phyloP scores from a whole-genome alignment of 2,113 vertebrate species.

The Trochalopteron elliotii region DNA sequence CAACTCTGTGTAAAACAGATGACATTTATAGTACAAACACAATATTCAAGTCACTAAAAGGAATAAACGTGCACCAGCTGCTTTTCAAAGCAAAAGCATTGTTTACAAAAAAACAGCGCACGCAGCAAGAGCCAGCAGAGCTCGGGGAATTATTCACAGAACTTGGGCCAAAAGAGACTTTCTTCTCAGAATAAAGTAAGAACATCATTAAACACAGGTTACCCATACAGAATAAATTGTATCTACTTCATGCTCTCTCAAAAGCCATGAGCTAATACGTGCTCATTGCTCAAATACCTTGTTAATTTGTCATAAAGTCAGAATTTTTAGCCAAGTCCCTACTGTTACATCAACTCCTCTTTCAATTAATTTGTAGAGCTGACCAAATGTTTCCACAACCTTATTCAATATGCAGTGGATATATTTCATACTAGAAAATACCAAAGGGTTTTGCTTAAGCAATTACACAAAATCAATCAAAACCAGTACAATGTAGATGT shows the following conservation, averaged over 20 bases:
- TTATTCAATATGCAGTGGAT: not conserved
- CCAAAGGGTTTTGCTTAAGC: not conserved
- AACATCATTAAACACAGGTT: not conserved
- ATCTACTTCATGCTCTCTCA: not conserved
- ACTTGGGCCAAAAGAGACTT: not conserved
- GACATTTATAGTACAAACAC: slow-evolving; percentile 41
- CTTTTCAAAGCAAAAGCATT: slow-evolving; percentile 44
- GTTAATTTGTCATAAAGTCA: not conserved
- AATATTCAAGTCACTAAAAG: slow-evolving; percentile 19
- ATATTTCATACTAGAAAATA: not conserved
- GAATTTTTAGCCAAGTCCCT: not conserved
- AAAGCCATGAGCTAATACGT: not conserved
- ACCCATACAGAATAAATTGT: not conserved
- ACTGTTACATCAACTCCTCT: not conserved
- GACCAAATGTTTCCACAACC: not conserved
- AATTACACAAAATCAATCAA: not conserved
- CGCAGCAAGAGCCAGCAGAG: not conserved
- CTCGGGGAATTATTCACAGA: not conserved
- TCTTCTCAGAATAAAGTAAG: not conserved
- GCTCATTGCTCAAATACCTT: not conserved
- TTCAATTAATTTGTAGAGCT: not conserved
- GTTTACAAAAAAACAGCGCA: not conserved
- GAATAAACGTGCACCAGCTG: slow-evolving; percentile 1
- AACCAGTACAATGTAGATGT: accelerated
- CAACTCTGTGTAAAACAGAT: slow-evolving; percentile 35